These are phyloP conservation scores for Pseudolaguvia tuberculata DNA, from an alignment of 2,113 vertebrate genomes.

Conservation along the genomic window DNA sequence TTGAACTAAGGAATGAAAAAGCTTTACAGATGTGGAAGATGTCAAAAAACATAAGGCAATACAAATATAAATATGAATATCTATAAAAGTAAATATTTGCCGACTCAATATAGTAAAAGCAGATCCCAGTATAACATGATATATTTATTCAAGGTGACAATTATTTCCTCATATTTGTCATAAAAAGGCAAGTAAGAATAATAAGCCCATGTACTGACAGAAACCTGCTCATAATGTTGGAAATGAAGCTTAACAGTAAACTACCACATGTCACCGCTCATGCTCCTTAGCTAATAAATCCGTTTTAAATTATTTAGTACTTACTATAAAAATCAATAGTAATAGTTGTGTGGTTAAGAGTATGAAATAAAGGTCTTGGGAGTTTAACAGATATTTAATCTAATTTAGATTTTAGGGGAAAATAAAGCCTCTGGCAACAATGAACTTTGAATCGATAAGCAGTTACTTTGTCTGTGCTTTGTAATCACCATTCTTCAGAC, in stretches of 20 bases:
- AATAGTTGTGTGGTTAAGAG: neutral
- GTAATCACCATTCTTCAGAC: neutral
- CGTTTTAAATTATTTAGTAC: neutral
- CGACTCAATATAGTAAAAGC: neutral
- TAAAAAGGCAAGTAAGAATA: neutral
- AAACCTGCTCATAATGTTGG: neutral
- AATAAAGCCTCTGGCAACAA: neutral
- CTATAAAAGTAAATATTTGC: neutral
- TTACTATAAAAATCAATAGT: neutral
- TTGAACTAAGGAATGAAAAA: no score
- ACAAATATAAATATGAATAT: neutral
- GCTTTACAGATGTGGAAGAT: no score
- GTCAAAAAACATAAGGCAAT: neutral
- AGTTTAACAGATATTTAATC: constrained; percentile 8
- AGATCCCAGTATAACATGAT: neutral
- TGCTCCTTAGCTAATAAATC: neutral
- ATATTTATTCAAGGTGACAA: neutral
- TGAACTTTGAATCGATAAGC: neutral
- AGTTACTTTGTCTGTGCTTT: neutral
- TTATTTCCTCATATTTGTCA: neutral
- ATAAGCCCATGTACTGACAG: neutral
- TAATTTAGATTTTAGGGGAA: neutral
- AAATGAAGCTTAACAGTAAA: neutral
- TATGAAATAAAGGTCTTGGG: neutral
- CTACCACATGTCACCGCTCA: neutral